Conservation (phyloP, 2,113 vertebrate species). For the Pterocles gutturalis region DNA sequence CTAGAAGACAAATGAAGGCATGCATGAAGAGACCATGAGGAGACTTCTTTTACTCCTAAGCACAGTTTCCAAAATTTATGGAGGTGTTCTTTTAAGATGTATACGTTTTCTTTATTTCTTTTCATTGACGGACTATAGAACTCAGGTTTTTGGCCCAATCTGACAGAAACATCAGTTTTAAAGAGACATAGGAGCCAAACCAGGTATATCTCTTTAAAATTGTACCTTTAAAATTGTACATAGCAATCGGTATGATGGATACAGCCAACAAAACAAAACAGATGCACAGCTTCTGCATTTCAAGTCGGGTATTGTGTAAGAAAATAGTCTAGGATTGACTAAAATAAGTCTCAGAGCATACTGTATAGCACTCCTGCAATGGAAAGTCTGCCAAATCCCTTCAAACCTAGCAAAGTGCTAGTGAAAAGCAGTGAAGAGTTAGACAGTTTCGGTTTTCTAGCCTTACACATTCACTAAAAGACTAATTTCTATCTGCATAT, state of each 20-base stretch:
- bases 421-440: background rate
- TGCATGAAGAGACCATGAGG: background rate
- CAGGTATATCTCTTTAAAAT: background rate
- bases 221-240: background rate
- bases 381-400: background rate
- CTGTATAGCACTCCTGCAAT: background rate
- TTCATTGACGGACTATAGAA: background rate
- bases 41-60: background rate
- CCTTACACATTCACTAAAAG: background rate
- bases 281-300: background rate
- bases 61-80: background rate
- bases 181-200: background rate
- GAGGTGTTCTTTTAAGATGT: background rate
- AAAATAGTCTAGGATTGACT: background rate
- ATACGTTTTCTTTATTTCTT: background rate
- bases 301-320: background rate
- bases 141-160: background rate
- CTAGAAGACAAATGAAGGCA: background rate
- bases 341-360: background rate
- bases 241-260: background rate
- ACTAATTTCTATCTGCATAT: background rate
- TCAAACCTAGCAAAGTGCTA: background rate
- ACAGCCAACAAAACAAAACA: background rate
- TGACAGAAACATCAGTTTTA: background rate
- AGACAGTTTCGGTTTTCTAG: background rate